phyloP scores from a whole-genome alignment of 1,140 invertebrate species.

The Callitettix versicolor region DNA sequence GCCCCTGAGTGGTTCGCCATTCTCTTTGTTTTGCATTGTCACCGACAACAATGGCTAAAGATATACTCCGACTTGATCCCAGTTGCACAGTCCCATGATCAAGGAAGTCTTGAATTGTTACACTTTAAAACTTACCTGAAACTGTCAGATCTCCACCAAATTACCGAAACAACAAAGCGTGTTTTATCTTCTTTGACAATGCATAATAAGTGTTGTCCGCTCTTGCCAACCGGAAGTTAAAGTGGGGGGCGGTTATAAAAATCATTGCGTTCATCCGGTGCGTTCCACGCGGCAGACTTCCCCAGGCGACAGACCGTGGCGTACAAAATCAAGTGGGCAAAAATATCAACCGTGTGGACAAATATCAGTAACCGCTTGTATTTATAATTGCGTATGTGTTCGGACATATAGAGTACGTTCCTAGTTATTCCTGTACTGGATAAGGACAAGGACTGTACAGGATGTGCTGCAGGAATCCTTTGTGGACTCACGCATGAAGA shows the following conservation, averaged over 20 bases:
- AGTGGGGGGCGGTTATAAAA: conserved; percentile 24
- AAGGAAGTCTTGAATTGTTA: not conserved
- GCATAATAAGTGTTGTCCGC: conserved; percentile 23
- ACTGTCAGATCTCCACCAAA: conserved; percentile 18
- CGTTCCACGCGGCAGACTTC: conserved; percentile 22
- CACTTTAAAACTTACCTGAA: conserved; percentile 8
- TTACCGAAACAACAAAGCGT: conserved; percentile 19
- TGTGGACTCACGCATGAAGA: too few relatives aligned
- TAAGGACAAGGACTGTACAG: too few relatives aligned
- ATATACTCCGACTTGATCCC: not conserved
- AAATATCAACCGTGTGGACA: conserved; percentile 13
- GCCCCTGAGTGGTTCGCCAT: conserved; percentile 2
- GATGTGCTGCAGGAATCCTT: too few relatives aligned
- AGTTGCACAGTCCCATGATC: not conserved
- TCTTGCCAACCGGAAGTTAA: conserved; percentile 9
- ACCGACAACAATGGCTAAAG: too few relatives aligned
- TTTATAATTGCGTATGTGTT: too few relatives aligned
- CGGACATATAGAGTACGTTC: too few relatives aligned
- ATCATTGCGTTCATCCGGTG: conserved; percentile 26
- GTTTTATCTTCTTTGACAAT: conserved; percentile 24
- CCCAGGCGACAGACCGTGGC: conserved; percentile 18
- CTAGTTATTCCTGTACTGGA: too few relatives aligned
- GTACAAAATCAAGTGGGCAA: conserved; percentile 18
- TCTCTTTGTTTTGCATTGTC: too few relatives aligned
- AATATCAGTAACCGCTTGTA: too few relatives aligned